These are phyloP conservation scores for Calameuta idolon DNA, from an alignment of 2,888 invertebrate genomes.

Conservation along the genomic window DNA sequence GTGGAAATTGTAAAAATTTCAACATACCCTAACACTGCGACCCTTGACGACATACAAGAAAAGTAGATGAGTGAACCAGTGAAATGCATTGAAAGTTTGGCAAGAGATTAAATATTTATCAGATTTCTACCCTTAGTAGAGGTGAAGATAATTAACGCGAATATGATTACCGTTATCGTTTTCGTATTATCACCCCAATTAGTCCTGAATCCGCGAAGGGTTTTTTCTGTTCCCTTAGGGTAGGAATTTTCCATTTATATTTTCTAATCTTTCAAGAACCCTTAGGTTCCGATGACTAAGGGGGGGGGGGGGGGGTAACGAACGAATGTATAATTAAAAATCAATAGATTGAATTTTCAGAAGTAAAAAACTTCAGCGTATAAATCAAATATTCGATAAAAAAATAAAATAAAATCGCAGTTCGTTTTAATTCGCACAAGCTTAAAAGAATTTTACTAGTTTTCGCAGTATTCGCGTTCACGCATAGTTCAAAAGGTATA, in stretches of 20 bases:
- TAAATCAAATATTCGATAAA: background rate
- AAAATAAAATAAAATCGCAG: background rate
- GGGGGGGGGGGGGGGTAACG: background rate
- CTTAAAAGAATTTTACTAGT: background rate
- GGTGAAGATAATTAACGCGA: slow-evolving; percentile 49
- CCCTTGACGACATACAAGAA: background rate
- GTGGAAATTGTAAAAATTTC: slow-evolving; percentile 2
- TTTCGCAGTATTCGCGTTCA: background rate
- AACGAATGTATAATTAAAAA: background rate
- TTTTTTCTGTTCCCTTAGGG: background rate
- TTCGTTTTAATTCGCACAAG: background rate
- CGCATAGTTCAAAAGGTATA: background rate
- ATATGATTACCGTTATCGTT: slow-evolving; percentile 35
- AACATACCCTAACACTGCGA: background rate
- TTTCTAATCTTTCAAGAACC: background rate
- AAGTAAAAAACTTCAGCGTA: background rate
- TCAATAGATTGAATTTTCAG: background rate
- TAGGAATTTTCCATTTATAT: background rate
- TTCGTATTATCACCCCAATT: background rate
- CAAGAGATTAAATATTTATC: background rate
- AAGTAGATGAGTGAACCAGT: background rate
- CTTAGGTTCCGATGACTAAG: background rate
- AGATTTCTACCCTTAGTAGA: background rate
- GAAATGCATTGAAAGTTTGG: background rate
- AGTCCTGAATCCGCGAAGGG: background rate